Percentiles rank a stretch among this genome's conserved stretches.
These are phyloP conservation scores for Mystacides longicornis DNA, from an alignment of 2,888 invertebrate genomes.

Conservation along the genomic window DNA sequence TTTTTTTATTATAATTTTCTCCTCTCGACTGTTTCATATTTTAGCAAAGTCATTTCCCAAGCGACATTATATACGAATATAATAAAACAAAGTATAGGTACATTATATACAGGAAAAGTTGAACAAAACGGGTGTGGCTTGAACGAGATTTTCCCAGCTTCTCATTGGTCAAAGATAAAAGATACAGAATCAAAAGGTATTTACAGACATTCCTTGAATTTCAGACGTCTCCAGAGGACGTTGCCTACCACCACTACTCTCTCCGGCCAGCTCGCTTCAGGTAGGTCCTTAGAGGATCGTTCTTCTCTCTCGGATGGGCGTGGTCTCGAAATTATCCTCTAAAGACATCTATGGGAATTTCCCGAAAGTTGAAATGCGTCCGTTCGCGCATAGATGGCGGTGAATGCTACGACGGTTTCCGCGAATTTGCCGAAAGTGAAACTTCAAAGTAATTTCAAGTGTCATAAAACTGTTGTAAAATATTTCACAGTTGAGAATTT, in stretches of 20 bases:
- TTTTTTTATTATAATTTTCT: no score
- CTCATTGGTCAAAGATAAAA: constrained; percentile 39
- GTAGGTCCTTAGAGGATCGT: constrained; percentile 22
- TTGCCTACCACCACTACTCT: constrained; percentile 12
- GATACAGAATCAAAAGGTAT: constrained; percentile 40
- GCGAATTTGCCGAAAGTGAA: not conserved
- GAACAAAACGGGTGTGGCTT: constrained; percentile 25
- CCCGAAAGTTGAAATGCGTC: not conserved
- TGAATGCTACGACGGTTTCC: not conserved
- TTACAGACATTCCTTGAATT: constrained; percentile 17
- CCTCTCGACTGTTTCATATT: not conserved
- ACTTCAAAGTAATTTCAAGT: not conserved
- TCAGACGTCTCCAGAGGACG: constrained; percentile 21
- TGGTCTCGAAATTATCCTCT: constrained; percentile 10
- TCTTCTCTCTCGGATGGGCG: constrained; percentile 24
- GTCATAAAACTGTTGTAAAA: not conserved
- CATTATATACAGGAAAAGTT: constrained; percentile 12
- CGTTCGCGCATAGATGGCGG: constrained; percentile 18
- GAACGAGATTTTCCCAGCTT: constrained; percentile 31
- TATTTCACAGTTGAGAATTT: not conserved
- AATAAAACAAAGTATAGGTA: constrained; percentile 7
- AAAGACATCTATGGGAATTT: constrained; percentile 13
- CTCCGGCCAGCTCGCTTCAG: constrained; percentile 20
- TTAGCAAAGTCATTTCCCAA: constrained; percentile 21
- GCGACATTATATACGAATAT: constrained; percentile 21